Conservation (phyloP, 1,140 invertebrate species). For the Steinernema khuongi region DNA sequence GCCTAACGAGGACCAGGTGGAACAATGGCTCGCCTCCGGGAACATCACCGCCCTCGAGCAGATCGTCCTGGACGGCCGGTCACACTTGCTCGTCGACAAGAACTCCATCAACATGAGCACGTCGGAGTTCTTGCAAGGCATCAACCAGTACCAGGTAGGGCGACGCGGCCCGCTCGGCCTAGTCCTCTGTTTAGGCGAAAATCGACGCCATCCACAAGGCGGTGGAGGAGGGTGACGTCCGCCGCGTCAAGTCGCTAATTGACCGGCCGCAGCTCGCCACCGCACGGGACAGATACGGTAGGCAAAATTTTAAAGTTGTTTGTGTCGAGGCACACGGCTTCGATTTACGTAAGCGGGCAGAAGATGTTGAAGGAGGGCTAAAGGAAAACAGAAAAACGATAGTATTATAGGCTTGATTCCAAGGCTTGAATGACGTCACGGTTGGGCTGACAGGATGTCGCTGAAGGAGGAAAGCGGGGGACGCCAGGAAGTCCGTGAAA, state of each 20-base stretch:
- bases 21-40: conserved; percentile 51
- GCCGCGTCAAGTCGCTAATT: conserved; percentile 75
- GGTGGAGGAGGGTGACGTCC: conserved; percentile 74
- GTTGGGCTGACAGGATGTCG: no score
- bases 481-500: no score
- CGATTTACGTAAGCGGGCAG: not conserved
- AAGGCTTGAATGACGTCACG: no score
- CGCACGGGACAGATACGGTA: conserved; percentile 67
- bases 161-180: no score
- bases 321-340: no score
- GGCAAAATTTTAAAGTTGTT: conserved; percentile 27
- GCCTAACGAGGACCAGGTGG: conserved; percentile 49
- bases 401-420: no score
- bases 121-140: conserved; percentile 49
- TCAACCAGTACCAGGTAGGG: conserved; percentile 54
- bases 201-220: conserved; percentile 79
- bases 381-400: no score
- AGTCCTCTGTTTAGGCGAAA: conserved; percentile 78
- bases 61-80: conserved; percentile 52
- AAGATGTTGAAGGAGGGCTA: no score
- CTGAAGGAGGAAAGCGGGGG: no score
- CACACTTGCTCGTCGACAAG: conserved; percentile 52
- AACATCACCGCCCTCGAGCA: conserved; percentile 51
- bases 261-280: conserved; percentile 83
- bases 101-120: conserved; percentile 48